Evolutionary conservation across 2,888 invertebrate species (phyloP).

Genomic region (Steinernema carpocapsae): DNA sequence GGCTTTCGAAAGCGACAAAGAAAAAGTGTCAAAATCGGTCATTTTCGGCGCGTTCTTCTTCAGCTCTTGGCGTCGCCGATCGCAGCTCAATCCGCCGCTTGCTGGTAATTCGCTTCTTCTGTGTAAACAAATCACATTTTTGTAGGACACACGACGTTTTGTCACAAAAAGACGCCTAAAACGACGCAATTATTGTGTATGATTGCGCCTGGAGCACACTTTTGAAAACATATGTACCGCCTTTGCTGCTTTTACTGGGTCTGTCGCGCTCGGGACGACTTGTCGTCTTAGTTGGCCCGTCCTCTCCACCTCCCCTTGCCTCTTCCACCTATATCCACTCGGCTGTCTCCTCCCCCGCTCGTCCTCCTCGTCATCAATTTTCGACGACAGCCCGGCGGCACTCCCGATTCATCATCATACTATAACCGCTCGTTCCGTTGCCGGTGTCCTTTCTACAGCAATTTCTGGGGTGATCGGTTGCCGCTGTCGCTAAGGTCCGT

Average conservation of each 20-base stretch:
- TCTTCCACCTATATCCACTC: background rate
- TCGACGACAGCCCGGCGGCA: constrained; percentile 25
- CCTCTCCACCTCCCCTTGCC: background rate
- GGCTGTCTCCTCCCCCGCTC: background rate
- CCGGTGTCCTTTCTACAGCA: background rate
- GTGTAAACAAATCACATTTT: constrained; percentile 34
- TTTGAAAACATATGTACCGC: constrained; percentile 33
- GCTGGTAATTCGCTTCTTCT: background rate
- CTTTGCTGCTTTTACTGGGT: background rate
- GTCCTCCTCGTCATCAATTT: constrained; percentile 17
- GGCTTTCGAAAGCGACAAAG: too few species aligned
- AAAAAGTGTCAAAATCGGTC: constrained; percentile 24
- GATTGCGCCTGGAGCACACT: constrained; percentile 34
- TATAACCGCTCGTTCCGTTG: constrained; percentile 22
- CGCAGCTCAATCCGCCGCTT: too few species aligned
- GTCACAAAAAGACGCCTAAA: constrained; percentile 19
- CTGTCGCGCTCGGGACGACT: background rate
- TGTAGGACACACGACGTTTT: constrained; percentile 32
- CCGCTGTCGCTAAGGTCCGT: background rate
- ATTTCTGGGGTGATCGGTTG: background rate
- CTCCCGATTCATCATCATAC: constrained; percentile 34
- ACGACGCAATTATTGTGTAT: constrained; percentile 34
- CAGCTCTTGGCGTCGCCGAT: background rate
- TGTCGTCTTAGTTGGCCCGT: background rate
- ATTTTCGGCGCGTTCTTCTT: constrained; percentile 1